Evolutionary conservation across 2,888 invertebrate species (phyloP), one percentile per base, ranked within the genome.

Genomic region (Hypomecis punctinalis): DNA sequence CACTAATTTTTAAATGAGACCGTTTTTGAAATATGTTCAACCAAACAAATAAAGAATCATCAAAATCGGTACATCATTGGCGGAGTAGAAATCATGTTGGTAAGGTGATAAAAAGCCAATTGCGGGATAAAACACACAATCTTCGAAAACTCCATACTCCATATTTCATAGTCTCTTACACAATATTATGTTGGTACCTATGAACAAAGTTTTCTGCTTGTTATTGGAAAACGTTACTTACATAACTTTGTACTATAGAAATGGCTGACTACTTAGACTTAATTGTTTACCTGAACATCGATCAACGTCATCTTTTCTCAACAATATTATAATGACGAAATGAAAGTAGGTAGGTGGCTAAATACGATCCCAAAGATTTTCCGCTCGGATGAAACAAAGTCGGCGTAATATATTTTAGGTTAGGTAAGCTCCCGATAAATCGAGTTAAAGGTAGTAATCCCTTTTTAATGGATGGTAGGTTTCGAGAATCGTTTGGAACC

Each of bases 381-480:
- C 6, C 13, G 11, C 47, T 35, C 42, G 8, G 48, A 53, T 43
- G 37, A 45, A 61, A 53, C 6, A 55, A 49, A 47, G 49, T 49
- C 48, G 23, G 37, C 5, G 39, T 45, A 52, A 60, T 65, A 56
- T 53, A 48, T 66, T 61, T 57, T 36, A 48, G 48, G 36, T 49
- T 13, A 54, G 45, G 23, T 46, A 60, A 52, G 47, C 51, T 56
- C 39, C 53, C 11, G 40, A 64, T 60, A 60, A 56, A 60, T 60
- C 58, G 46, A 39, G 54, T 48, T 39, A 23, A 10, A 39, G 9
- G 37, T 23, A 37, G 48, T 59, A 60, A 61, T 61, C 57, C 53
- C 23, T 9, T 65, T 60, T 65, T 65, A 65, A 65, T 65, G 52
- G 51, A 23, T 40, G 33, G 40, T 51, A 52, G 48, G 35, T 59